Percentiles rank a stretch among this genome's conserved stretches.
Conservation (phyloP, 2,888 invertebrate species). For the Anarsia innoxiella region DNA sequence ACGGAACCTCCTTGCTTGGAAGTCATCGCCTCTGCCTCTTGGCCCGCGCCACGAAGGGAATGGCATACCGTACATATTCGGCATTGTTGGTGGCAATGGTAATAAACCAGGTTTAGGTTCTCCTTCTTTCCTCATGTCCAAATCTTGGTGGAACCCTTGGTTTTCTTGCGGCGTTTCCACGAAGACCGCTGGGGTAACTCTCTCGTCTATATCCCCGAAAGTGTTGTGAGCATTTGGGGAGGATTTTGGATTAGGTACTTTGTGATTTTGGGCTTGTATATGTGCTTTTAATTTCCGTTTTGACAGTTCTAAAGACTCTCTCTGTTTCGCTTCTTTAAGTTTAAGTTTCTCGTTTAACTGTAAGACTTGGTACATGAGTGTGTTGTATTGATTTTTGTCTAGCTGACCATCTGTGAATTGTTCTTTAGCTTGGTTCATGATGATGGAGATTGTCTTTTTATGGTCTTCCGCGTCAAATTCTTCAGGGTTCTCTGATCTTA, state of each 20-base stretch:
- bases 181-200: constrained; percentile 41
- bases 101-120: constrained; percentile 28
- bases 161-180: constrained; percentile 47
- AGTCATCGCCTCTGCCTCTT: constrained; percentile 49
- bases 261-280: constrained; percentile 53
- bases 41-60: constrained; percentile 52
- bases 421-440: constrained; percentile 88
- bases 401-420: constrained; percentile 84
- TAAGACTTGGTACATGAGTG: constrained; percentile 84
- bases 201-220: constrained; percentile 71
- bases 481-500: constrained; percentile 61
- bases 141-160: constrained; percentile 44
- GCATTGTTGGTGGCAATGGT: constrained; percentile 46
- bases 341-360: constrained; percentile 86
- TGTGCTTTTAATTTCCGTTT: constrained; percentile 58
- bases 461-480: constrained; percentile 74
- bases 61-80: constrained; percentile 24
- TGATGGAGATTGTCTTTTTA: constrained; percentile 82
- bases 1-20: constrained; percentile 47
- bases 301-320: constrained; percentile 77
- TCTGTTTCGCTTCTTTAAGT: constrained; percentile 83
- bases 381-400: constrained; percentile 83
- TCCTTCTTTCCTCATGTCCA: constrained; percentile 56
- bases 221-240: constrained; percentile 49
- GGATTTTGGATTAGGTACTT: constrained; percentile 63